A percentile compares a stretch with the other conserved stretches of the same genome.
phyloP scores from a whole-genome alignment of 2,797 vertebrate species.

The Lophotriccus pileatus region DNA sequence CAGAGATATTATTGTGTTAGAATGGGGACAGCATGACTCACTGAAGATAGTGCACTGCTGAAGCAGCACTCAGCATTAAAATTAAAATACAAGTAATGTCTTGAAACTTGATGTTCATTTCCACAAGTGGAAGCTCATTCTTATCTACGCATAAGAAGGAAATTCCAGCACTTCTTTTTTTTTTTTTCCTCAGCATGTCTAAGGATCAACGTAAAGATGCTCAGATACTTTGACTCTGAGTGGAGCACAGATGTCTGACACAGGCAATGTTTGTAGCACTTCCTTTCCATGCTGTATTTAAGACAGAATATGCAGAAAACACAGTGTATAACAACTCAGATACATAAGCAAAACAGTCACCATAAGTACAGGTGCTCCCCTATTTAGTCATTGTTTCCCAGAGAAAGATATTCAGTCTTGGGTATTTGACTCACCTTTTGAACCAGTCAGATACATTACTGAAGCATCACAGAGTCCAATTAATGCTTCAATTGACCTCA shows the following conservation, averaged over 20 bases:
- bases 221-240: neutral
- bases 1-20: neutral
- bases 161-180: neutral
- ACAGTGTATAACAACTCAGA: neutral
- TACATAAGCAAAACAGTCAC: neutral
- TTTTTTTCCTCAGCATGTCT: neutral
- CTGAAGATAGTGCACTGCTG: neutral
- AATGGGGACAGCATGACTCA: neutral
- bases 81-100: neutral
- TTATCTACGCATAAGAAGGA: neutral
- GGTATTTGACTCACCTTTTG: neutral
- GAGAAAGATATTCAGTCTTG: neutral
- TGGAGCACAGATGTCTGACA: slow-evolving; percentile 5
- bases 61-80: neutral
- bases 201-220: neutral
- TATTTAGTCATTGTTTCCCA: neutral
- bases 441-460: neutral
- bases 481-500: neutral
- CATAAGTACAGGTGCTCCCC: neutral
- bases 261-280: slow-evolving; percentile 16
- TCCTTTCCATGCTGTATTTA: neutral
- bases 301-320: neutral
- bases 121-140: neutral
- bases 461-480: neutral
- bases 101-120: neutral